Conservation (phyloP, 2,113 vertebrate species). For the Myrmophylax atrothorax region DNA sequence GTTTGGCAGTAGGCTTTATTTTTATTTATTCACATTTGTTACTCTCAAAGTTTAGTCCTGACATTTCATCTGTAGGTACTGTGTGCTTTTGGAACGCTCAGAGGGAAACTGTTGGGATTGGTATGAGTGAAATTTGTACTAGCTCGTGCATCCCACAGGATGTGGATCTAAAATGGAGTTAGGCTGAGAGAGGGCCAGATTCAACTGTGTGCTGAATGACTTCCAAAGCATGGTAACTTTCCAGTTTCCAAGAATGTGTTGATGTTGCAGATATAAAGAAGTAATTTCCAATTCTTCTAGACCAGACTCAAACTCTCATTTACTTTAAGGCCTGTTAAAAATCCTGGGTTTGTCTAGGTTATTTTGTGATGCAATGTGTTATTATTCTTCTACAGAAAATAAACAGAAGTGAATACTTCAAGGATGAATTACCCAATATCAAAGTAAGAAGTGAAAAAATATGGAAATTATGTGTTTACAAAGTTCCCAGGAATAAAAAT, state of each 20-base stretch:
- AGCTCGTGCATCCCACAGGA: background rate
- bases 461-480: background rate
- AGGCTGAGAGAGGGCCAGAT: background rate
- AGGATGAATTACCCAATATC: background rate
- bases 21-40: constrained; percentile 35
- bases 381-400: background rate
- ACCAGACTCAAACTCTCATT: background rate
- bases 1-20: background rate
- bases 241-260: background rate
- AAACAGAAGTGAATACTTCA: background rate
- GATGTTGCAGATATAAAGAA: background rate
- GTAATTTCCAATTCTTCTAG: background rate
- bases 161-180: background rate
- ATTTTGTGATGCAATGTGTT: background rate
- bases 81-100: background rate
- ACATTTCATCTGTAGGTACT: background rate
- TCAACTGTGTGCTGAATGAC: background rate
- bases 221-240: background rate
- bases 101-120: background rate
- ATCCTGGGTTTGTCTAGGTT: background rate
- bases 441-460: background rate
- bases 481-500: background rate
- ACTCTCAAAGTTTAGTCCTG: constrained; percentile 14
- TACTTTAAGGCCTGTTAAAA: background rate
- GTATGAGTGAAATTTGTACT: background rate